Evolutionary conservation across 2,888 invertebrate species (phyloP), one percentile per base, ranked within the genome.

Genomic region (Neelides folsomi): DNA sequence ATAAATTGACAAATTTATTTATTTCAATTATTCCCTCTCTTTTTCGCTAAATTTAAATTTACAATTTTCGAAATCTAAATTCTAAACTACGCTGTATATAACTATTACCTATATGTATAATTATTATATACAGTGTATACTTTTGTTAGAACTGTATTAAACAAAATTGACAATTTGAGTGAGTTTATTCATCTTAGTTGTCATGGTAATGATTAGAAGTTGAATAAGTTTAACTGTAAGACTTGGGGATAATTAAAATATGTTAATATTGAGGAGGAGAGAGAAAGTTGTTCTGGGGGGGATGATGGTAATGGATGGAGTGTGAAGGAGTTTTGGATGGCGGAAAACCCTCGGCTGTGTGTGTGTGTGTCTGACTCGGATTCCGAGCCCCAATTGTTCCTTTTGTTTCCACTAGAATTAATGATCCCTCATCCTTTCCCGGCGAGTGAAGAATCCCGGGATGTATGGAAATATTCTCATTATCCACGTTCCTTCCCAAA

Each of bases 351-450:
- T 13, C n/a, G 40, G 42, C 18, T 10, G 42, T 16, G 19, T 16
- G 42, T 12, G 16, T 42, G 15, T 42, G 40, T 6, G 40, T 40
- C n/a, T 6, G 9, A 7, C 40, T 13, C 15, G 42, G 16, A 42
- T 42, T 16, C 18, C n/a, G 12, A 45, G 40, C 40, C 53, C 53
- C 48, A 49, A 53, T 55, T 54, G 54, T 54, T 54, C 54, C 55
- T 58, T 53, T 58, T 58, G 58, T 58, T 56, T 58, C 54, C 54
- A 49, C 54, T 53, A 56, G 52, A 58, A 58, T 58, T 58, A 58
- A 58, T 58, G 55, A 58, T 58, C 50, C 58, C 52, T 27, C 27
- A 27, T 27, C 27, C 27, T 27, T 7, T 7, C 7, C 27, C 27
- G 27, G n/a, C n/a, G n/a, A n/a, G n/a, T n/a, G n/a, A 27, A 27